Percentiles rank a stretch among this genome's conserved stretches.
Conservation (phyloP, 2,113 vertebrate species). For the Pollimyrus isidori region DNA sequence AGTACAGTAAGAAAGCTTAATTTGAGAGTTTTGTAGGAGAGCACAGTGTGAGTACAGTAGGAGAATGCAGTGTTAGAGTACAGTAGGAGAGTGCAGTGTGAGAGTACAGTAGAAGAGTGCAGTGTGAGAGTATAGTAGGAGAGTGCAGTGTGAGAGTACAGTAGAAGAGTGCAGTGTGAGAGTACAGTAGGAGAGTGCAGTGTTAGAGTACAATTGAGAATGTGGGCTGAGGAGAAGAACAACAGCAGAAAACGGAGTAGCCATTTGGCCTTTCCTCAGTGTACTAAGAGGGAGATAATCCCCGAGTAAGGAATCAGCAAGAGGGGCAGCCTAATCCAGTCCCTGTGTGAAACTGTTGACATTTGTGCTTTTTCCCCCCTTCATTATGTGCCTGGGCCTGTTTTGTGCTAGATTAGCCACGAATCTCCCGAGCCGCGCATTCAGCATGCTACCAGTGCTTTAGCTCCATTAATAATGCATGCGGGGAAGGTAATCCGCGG, state of each 20-base stretch:
- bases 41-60: too few relatives aligned
- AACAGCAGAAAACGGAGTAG: conserved; percentile 25
- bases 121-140: not conserved
- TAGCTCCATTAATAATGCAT: conserved; percentile 99
- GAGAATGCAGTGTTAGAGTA: not conserved
- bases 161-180: not conserved
- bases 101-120: not conserved
- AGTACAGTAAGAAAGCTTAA: not conserved
- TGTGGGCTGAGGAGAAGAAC: not conserved
- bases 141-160: not conserved
- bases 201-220: not conserved
- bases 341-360: conserved; percentile 99
- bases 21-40: not conserved
- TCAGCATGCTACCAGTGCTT: conserved; percentile 99
- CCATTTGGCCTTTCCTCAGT: conserved; percentile 72
- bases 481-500: conserved; percentile 94
- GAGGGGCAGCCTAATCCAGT: conserved; percentile 91
- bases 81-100: not conserved
- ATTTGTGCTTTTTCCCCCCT: conserved; percentile 94
- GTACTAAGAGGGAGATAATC: conserved; percentile 78
- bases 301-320: conserved; percentile 71
- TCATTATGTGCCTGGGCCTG: conserved; percentile 99
- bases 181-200: not conserved
- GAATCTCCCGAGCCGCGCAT: conserved; percentile 98
- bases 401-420: conserved; percentile 99